Evolutionary conservation across 2,797 vertebrate genomes (phyloP), one percentile per base, ranked within the genome.

Genomic region (Chrosomus eos): DNA sequence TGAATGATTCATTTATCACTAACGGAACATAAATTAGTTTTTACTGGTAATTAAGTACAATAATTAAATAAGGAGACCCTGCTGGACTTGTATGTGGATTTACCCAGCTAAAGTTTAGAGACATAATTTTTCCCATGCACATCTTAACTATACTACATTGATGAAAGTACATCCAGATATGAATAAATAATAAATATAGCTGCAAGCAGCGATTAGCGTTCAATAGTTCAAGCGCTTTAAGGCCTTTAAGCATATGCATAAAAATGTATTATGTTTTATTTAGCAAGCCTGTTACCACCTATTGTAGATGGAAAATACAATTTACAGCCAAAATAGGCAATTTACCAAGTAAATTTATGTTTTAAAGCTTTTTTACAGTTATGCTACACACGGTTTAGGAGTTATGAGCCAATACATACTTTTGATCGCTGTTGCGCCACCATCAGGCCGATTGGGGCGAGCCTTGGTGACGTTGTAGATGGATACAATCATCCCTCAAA

Each of bases 1-100:
- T 81, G 62, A 88, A 88, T 88, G 91, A 93, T 92, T 93, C 90
- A 94, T 94, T 92, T 89, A 92, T 89, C 80, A 93, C 92, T 89
- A 86, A 88, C 5, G 8, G 55, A 60, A 60, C 86, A 91, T 92
- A 91, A 91, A 92, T 93, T 93, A 88, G 90, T 90, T 92, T 93
- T 92, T 89, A 92, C 92, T 93, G 93, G 92, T 94, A 91, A 90
- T 88, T 90, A 88, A 88, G 90, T 90, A 88, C 89, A 90, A 91
- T 93, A 92, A 93, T 87, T 73, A 83, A 88, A 43, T 89, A 83
- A 81, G 36, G 81, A 38, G 81, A 19, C 85, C 36, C 74, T 21
- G 43, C 18, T 51, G 71, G 26, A 31, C 9, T 26, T 48, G n/a
- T 26, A n/a, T 45, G 38, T 18, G n/a, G n/a, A 43, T 18, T 28